Evolutionary conservation across 2,888 invertebrate genomes (phyloP).

Genomic region (Monoplex corrugatus): DNA sequence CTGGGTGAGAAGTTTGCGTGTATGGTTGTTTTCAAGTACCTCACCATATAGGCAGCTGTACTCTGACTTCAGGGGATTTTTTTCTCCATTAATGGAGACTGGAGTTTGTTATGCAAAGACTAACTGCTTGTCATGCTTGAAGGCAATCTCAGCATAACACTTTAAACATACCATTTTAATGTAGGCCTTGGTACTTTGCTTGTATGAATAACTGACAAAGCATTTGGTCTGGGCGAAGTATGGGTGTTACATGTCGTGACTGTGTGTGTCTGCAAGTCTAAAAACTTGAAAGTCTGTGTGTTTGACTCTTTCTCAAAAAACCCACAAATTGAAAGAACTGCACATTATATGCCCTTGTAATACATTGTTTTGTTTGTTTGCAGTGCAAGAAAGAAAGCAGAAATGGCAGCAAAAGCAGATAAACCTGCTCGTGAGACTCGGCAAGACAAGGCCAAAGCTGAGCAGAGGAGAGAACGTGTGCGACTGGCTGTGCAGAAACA

Average conservation of each 20-base stretch:
- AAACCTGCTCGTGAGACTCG: not conserved
- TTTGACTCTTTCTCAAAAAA: not conserved
- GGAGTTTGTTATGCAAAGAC: no score
- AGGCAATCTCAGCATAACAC: no score
- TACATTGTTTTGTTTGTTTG: not conserved
- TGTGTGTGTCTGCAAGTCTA: not conserved
- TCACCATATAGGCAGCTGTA: not conserved
- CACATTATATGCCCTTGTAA: no score
- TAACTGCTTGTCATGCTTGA: no score
- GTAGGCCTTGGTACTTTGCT: no score
- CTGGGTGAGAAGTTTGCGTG: not conserved
- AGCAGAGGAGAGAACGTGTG: not conserved
- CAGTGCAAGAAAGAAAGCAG: not conserved
- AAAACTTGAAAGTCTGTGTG: not conserved
- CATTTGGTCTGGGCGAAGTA: not conserved
- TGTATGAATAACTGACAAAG: no score
- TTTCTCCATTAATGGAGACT: no score
- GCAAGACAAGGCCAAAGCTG: not conserved
- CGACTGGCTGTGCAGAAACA: not conserved
- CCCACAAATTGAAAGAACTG: no score
- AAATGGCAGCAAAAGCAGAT: no score
- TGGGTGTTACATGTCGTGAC: not conserved
- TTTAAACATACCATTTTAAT: no score
- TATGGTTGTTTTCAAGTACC: not conserved
- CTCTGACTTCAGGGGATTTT: no score